A percentile compares a stretch with the other conserved stretches of the same genome.
These are phyloP conservation scores for Varanus komodoensis DNA, from an alignment of 2,113 vertebrate species.

Conservation along the genomic window DNA sequence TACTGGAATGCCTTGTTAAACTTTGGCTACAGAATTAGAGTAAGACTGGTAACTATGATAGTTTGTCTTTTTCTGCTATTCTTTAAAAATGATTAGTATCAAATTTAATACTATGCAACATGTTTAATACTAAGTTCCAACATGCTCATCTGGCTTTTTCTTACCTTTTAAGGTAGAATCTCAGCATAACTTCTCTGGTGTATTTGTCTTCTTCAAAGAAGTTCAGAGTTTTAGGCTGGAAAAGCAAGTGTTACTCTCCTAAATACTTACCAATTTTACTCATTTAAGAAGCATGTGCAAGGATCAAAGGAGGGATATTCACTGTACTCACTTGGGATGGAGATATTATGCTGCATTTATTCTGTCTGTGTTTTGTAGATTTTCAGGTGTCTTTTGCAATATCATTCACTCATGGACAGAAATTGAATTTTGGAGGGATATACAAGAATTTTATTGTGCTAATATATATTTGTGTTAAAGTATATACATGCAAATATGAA, in stretches of 20 bases:
- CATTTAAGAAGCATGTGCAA: not conserved
- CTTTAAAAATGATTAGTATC: not conserved
- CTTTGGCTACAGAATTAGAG: not conserved
- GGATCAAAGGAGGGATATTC: not conserved
- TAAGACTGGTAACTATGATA: not conserved
- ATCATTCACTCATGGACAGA: too few relatives aligned
- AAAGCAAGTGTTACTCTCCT: not conserved
- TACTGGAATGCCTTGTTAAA: not conserved
- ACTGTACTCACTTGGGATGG: not conserved
- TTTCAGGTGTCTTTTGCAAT: too few relatives aligned
- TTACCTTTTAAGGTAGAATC: not conserved
- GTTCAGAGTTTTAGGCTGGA: not conserved
- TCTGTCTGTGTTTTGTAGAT: too few relatives aligned
- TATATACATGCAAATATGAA: too few relatives aligned
- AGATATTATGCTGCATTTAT: too few relatives aligned
- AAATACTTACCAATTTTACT: not conserved
- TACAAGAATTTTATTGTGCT: too few relatives aligned
- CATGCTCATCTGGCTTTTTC: not conserved
- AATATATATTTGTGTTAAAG: too few relatives aligned
- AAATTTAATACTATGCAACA: too few relatives aligned
- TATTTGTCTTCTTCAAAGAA: too few relatives aligned
- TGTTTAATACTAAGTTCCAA: not conserved
- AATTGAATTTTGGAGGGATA: too few relatives aligned
- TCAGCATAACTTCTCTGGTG: not conserved
- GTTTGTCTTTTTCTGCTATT: not conserved